A percentile compares a stretch with the other conserved stretches of the same genome.
These are phyloP conservation scores for Noctua fimbriata DNA, from an alignment of 2,888 invertebrate species.

Conservation along the genomic window DNA sequence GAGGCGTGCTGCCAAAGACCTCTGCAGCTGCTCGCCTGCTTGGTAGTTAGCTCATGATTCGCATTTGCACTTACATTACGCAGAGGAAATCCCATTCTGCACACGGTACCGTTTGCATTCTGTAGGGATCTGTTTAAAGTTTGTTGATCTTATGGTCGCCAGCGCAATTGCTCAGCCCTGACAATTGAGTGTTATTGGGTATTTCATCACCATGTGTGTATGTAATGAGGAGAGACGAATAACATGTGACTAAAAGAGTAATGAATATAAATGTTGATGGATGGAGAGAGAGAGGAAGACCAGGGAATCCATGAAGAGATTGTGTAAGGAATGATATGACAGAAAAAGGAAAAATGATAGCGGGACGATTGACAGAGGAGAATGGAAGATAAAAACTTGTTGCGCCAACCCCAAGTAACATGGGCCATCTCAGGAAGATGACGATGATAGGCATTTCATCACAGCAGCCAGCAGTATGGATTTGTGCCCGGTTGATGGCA, in stretches of 20 bases:
- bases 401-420: too few relatives aligned
- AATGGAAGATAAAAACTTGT: too few relatives aligned
- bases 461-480: not conserved
- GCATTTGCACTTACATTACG: constrained; percentile 16
- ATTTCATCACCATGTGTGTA: not conserved
- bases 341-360: too few relatives aligned
- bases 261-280: too few relatives aligned
- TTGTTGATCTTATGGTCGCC: not conserved
- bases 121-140: not conserved
- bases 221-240: too few relatives aligned
- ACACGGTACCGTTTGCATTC: not conserved
- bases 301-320: too few relatives aligned
- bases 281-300: too few relatives aligned
- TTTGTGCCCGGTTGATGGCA: not conserved
- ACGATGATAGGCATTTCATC: not conserved
- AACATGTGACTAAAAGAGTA: not conserved
- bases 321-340: too few relatives aligned
- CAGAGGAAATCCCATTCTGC: not conserved
- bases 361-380: too few relatives aligned
- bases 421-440: too few relatives aligned
- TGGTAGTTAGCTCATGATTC: constrained; percentile 4
- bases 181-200: not conserved
- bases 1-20: not conserved
- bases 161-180: not conserved
- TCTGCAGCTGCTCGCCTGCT: constrained; percentile 26